Evolutionary conservation across 2,113 vertebrate genomes (phyloP), one percentile per base, ranked within the genome.

Genomic region (Climacteris rufus): DNA sequence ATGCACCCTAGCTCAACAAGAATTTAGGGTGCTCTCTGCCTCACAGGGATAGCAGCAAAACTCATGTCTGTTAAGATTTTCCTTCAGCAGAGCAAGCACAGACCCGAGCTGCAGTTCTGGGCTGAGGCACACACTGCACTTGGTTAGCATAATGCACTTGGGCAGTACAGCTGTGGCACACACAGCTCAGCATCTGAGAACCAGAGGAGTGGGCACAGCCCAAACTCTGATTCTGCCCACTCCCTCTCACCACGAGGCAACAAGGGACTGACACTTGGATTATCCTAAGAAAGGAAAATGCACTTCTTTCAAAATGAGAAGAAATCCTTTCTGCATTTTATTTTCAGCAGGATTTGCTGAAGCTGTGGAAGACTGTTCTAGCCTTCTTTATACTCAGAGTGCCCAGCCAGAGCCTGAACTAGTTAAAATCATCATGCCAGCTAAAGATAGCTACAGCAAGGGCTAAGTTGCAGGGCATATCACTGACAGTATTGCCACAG

Each of bases 111-210:
- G 8, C 45, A 70, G 8, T 1, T 33, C 54, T 25, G 44, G 20
- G 64, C 57, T 1, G 5, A 44, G 77, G 22, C 60, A 54, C 37
- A 39, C 4, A 9, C 42, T 14, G 1, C 0, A 0, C 8, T n/a
- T n/a, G n/a, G n/a, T n/a, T n/a, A n/a, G n/a, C n/a, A n/a, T n/a
- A 28, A n/a, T 2, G 13, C 6, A 6, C 35, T 33, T 9, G 37
- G 61, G 61, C 52, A 30, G 35, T 4, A 10, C 25, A 52, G 66
- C 40, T 7, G 4, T 1, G 7, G 42, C 57, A n/a, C 30, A 39
- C 20, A 59, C 27, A 60, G 69, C 49, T 44, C 78, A 79, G 61
- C 24, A 39, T 5, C 39, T 7, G 39, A 13, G 1, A n/a, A 6
- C 25, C 65, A 30, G 22, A 3, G 33, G 2, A 79, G 35, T 3